phyloP scores from a whole-genome alignment of 2,888 invertebrate genomes.

The Pristionchus entomophagus region DNA sequence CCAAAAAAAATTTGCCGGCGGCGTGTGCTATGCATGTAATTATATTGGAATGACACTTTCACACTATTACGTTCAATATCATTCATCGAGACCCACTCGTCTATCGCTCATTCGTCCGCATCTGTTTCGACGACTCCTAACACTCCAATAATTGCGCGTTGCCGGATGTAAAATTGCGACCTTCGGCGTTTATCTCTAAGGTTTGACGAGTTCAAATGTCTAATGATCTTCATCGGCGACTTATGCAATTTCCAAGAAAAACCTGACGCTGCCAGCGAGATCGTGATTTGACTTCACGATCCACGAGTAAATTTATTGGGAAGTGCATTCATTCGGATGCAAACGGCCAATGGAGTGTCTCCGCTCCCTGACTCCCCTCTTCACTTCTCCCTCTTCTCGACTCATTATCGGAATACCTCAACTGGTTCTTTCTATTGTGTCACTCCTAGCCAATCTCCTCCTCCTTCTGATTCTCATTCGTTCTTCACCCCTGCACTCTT shows the following conservation, averaged over 20 bases:
- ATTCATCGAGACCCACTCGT: no score
- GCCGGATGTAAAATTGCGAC: not conserved
- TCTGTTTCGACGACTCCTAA: not conserved
- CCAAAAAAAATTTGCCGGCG: no score
- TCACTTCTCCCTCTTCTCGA: not conserved
- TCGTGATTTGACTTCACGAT: no score
- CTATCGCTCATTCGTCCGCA: not conserved
- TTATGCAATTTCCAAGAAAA: no score
- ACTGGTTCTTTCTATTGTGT: not conserved
- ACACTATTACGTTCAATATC: no score
- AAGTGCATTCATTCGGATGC: no score
- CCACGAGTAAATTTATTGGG: no score
- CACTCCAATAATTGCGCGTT: not conserved
- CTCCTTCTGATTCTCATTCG: not conserved
- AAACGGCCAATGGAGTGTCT: conserved; percentile 24
- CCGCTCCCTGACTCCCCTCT: not conserved
- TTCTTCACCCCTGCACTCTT: not conserved
- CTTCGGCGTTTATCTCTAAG: not conserved
- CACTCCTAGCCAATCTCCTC: not conserved
- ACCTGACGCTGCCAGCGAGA: no score
- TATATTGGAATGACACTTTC: no score
- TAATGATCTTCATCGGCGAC: no score
- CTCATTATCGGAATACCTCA: conserved; percentile 35
- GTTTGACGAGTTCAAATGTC: not conserved
- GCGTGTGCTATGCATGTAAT: no score